Conservation (phyloP, 2,797 vertebrate species). For the Tapirus indicus region DNA sequence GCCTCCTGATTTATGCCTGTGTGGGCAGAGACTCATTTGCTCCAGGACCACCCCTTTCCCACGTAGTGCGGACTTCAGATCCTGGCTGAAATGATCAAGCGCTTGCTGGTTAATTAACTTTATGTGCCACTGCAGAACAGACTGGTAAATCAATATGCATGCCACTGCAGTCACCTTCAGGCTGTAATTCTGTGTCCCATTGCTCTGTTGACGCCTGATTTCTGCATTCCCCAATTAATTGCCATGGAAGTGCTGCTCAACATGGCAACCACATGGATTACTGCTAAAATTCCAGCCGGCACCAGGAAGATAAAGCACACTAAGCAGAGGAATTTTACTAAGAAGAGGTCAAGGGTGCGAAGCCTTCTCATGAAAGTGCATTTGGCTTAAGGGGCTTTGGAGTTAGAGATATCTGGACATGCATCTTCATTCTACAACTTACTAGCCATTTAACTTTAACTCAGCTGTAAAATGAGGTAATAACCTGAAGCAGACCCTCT, state of each 20-base stretch:
- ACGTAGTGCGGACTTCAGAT: not conserved
- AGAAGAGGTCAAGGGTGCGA: not conserved
- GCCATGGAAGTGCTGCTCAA: slow-evolving; percentile 62
- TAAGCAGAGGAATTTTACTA: slow-evolving; percentile 34
- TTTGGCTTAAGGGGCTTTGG: not conserved
- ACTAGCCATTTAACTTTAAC: not conserved
- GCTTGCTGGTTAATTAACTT: slow-evolving; percentile 83
- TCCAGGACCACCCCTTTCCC: not conserved
- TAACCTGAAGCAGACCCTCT: not conserved
- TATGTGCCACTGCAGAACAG: slow-evolving; percentile 60
- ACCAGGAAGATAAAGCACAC: slow-evolving; percentile 60
- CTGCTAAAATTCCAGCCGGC: slow-evolving; percentile 67
- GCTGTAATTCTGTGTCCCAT: slow-evolving; percentile 81
- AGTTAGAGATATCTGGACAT: not conserved
- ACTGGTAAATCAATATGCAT: slow-evolving; percentile 81
- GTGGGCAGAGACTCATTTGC: not conserved
- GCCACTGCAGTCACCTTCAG: slow-evolving; percentile 82
- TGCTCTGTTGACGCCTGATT: slow-evolving; percentile 79
- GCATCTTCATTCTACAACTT: not conserved
- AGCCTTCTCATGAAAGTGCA: not conserved
- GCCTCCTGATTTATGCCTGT: not conserved
- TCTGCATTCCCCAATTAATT: slow-evolving; percentile 57
- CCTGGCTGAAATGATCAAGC: slow-evolving; percentile 52
- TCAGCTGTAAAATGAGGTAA: not conserved
- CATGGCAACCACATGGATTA: slow-evolving; percentile 73